A percentile compares a stretch with the other conserved stretches of the same genome.
Conservation (phyloP, 1,140 invertebrate species). For the Samia ricini region DNA sequence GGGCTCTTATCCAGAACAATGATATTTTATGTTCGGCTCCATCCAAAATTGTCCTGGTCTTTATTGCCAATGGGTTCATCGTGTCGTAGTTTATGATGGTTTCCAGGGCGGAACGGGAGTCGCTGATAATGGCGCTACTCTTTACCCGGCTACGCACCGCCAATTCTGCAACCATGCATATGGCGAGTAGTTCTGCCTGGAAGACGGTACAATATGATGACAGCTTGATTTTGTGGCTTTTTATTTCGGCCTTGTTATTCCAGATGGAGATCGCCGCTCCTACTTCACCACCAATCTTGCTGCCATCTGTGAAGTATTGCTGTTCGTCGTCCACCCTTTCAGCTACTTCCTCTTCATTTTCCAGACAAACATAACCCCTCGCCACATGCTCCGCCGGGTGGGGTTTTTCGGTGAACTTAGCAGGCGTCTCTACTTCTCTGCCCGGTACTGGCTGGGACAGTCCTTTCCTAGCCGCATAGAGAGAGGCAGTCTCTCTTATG, state of each 20-base stretch:
- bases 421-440: slow-evolving; percentile 14
- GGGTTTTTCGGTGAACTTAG: neutral
- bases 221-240: slow-evolving; percentile 14
- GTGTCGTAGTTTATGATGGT: neutral
- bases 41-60: no score
- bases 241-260: slow-evolving; percentile 15
- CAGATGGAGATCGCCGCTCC: slow-evolving; percentile 29
- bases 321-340: neutral
- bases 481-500: no score
- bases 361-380: slow-evolving; percentile 11
- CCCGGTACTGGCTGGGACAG: slow-evolving; percentile 7
- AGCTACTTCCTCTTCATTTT: slow-evolving; percentile 5
- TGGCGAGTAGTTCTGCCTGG: slow-evolving; percentile 29
- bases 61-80: no score
- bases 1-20: no score
- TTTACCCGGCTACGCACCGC: neutral
- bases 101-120: slow-evolving; percentile 26
- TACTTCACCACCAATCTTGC: slow-evolving; percentile 27
- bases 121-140: slow-evolving; percentile 15
- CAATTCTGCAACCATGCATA: neutral
- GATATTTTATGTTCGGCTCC: no score
- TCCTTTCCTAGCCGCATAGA: slow-evolving; percentile 9
- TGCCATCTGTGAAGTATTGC: slow-evolving; percentile 27
- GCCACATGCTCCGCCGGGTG: slow-evolving; percentile 15
- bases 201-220: slow-evolving; percentile 27